These are phyloP conservation scores for Netelia inedita DNA, from an alignment of 2,888 invertebrate species.

Conservation along the genomic window DNA sequence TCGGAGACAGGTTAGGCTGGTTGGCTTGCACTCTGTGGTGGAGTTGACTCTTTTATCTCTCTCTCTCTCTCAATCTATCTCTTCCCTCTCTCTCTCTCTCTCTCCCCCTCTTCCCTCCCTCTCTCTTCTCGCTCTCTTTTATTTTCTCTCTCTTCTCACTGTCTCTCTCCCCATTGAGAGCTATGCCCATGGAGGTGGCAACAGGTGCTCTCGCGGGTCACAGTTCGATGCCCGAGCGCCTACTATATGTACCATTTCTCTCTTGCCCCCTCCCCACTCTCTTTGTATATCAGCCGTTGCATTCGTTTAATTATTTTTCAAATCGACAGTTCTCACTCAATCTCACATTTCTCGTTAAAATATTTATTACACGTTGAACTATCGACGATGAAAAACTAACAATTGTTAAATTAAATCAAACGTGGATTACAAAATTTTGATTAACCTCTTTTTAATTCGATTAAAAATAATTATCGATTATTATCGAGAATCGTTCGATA, in stretches of 20 bases:
- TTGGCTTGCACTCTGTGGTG: slow-evolving; percentile 47
- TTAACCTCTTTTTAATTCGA: too few species aligned
- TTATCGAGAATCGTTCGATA: too few species aligned
- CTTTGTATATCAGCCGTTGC: slow-evolving; percentile 17
- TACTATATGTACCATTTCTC: slow-evolving; percentile 39
- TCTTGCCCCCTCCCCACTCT: slow-evolving; percentile 5
- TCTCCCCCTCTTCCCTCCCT: slow-evolving; percentile 1
- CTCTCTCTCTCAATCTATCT: slow-evolving; percentile 59
- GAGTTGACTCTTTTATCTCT: slow-evolving; percentile 47
- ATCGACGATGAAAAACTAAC: too few species aligned
- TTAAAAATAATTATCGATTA: too few species aligned
- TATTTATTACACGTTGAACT: not conserved
- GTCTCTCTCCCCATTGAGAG: slow-evolving; percentile 72
- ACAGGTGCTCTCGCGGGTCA: slow-evolving; percentile 82
- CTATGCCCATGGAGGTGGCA: slow-evolving; percentile 79
- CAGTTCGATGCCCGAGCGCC: slow-evolving; percentile 81
- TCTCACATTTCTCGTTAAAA: slow-evolving; percentile 18
- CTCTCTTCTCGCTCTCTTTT: slow-evolving; percentile 62
- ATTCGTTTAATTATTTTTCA: slow-evolving; percentile 2
- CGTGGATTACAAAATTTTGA: too few species aligned
- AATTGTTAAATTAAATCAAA: too few species aligned
- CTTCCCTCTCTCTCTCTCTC: slow-evolving; percentile 59
- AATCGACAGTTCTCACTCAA: slow-evolving; percentile 35
- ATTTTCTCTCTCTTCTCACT: slow-evolving; percentile 61
- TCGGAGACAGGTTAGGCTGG: slow-evolving; percentile 64